Evolutionary conservation across 2,888 invertebrate genomes (phyloP).

Genomic region (Cerceris ruficornis): DNA sequence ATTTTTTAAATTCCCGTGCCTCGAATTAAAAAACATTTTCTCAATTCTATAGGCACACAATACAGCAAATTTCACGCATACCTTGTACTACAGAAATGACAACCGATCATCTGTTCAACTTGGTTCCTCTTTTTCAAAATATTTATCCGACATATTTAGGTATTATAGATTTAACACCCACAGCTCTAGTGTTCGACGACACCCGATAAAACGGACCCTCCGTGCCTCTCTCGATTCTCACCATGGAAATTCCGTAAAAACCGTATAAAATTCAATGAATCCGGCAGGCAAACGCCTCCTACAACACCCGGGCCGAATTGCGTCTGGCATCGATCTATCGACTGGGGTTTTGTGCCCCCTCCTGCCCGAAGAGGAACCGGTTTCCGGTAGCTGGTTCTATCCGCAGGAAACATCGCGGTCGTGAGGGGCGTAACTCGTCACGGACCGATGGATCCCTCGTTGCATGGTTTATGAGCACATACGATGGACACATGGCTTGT

Average conservation of each 20-base stretch:
- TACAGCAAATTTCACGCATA: no score
- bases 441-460: constrained; percentile 67
- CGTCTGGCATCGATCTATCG: constrained; percentile 58
- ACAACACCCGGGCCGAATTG: constrained; percentile 42
- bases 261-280: constrained; percentile 42
- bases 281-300: constrained; percentile 7
- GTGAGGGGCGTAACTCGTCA: constrained; percentile 65
- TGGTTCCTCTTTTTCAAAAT: no score
- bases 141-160: no score
- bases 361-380: constrained; percentile 33
- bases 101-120: no score
- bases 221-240: constrained; percentile 12
- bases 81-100: neutral
- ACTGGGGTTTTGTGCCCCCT: constrained; percentile 37
- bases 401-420: constrained; percentile 69
- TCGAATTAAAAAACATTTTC: no score
- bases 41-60: no score
- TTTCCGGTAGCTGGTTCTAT: constrained; percentile 61
- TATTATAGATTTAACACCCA: no score
- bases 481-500: constrained; percentile 55
- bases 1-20: no score
- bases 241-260: constrained; percentile 19
- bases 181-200: neutral
- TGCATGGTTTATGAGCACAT: constrained; percentile 64
- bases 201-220: neutral